Evolutionary conservation across 92 coral and sea anemone genomes (phyloP).

Genomic region (Paragorgia papillata): DNA sequence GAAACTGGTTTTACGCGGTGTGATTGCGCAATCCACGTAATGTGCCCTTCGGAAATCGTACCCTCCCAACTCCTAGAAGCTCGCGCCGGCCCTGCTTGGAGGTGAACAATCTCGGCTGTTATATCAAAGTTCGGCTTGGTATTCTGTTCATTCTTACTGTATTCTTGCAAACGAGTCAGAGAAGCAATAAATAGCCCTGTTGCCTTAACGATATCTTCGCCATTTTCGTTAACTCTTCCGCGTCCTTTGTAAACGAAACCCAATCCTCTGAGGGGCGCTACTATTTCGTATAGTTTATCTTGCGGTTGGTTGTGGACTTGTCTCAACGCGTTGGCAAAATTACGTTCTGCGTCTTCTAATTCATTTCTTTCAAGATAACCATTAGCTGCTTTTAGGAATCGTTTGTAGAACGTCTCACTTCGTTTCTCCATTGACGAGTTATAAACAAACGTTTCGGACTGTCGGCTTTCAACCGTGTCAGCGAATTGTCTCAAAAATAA

Average conservation of each 20-base stretch:
- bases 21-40: no score
- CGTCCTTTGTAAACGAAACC: constrained; percentile 35
- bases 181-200: constrained; percentile 21
- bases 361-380: constrained; percentile 14
- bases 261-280: constrained; percentile 9
- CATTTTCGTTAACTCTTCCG: constrained; percentile 23
- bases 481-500: no score
- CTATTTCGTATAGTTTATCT: constrained; percentile 3
- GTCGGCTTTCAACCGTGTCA: no score
- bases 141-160: neutral
- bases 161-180: constrained; percentile 16
- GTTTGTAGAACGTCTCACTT: neutral
- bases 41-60: no score
- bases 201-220: constrained; percentile 27
- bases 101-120: neutral
- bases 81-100: no score
- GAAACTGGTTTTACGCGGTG: no score
- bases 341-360: constrained; percentile 26
- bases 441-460: no score
- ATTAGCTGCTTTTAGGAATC: constrained; percentile 20
- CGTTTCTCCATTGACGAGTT: neutral
- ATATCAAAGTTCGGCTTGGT: no score
- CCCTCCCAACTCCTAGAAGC: no score
- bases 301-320: constrained; percentile 1
- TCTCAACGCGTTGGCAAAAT: constrained; percentile 24